Evolutionary conservation across 2,797 vertebrate genomes (phyloP), one percentile per base, ranked within the genome.

Genomic region (Chanos chanos): DNA sequence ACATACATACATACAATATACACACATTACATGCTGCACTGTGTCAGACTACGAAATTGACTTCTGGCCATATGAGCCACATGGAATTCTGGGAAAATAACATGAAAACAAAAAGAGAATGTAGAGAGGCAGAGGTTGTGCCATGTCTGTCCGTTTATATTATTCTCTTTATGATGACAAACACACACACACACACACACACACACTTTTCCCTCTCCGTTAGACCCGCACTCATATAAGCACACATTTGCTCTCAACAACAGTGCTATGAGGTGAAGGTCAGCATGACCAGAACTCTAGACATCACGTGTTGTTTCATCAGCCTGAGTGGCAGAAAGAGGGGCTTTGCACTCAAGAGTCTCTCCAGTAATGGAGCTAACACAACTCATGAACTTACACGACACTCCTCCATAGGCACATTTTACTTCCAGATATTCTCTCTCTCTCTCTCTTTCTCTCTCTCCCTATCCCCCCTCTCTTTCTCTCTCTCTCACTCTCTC

Each of bases 291-390:
- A 51, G 57, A 77, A 78, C 66, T 55, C 59, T 62, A 34, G 56
- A 51, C 61, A 77, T 79, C 80, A 57, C 8, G 63, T 65, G 59
- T 66, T 60, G 66, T 45, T 52, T 43, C 49, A 58, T 75, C 55
- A 25, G 66, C 37, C 31, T 15, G 54, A 40, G 60, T 63, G 68
- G 71, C 72, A n/a, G 77, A 79, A 81, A 75, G 81, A 71, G 78
- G 75, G 21, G 9, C 13, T 19, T 71, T 75, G 76, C 76, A 79
- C 66, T 68, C 65, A 27, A 34, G 60, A 49, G 36, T 76, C 75
- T 71, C 56, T 64, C 25, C 39, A 41, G 9, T 7, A 9, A 9
- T 8, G 19, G 16, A n/a, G n/a, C n/a, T n/a, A n/a, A n/a, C n/a
- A n/a, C n/a, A n/a, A n/a, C n/a, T n/a, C n/a, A n/a, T n/a, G n/a